Percentiles rank a stretch among this genome's conserved stretches.
Evolutionary conservation across 2,888 invertebrate genomes (phyloP).

Genomic region (Ectemnius lituratus): DNA sequence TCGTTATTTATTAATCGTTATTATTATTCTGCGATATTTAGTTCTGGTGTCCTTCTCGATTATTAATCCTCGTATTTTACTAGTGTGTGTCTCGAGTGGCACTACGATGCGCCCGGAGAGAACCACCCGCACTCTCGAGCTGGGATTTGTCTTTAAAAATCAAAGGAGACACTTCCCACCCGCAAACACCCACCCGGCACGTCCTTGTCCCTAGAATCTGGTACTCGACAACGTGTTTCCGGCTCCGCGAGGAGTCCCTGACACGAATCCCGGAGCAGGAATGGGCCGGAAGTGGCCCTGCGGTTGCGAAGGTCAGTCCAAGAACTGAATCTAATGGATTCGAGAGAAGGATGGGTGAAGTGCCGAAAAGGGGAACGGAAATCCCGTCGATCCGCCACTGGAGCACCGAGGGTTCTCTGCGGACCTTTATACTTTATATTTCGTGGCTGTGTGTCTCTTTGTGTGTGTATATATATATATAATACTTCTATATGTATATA

Average conservation of each 20-base stretch:
- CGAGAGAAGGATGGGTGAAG: too few relatives aligned
- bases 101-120: conserved; percentile 38
- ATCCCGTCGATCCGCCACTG: neutral
- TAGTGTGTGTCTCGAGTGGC: conserved; percentile 35
- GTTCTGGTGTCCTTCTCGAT: conserved; percentile 14
- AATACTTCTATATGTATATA: conserved; percentile 26
- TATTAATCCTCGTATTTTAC: conserved; percentile 25
- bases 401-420: conserved; percentile 25
- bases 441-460: neutral
- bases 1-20: conserved; percentile 10
- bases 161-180: too few relatives aligned
- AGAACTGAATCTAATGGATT: too few relatives aligned
- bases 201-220: too few relatives aligned
- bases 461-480: conserved; percentile 10
- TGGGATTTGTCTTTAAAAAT: too few relatives aligned
- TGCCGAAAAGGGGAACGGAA: neutral
- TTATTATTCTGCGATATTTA: conserved; percentile 36
- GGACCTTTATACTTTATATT: conserved; percentile 10
- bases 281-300: too few relatives aligned
- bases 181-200: too few relatives aligned
- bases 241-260: too few relatives aligned
- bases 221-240: too few relatives aligned
- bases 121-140: too few relatives aligned
- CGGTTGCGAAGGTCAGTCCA: too few relatives aligned
- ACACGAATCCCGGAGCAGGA: too few relatives aligned